Base-by-base conservation (phyloP, 1,140 invertebrate genomes). In the Nebria ingens region DNA sequence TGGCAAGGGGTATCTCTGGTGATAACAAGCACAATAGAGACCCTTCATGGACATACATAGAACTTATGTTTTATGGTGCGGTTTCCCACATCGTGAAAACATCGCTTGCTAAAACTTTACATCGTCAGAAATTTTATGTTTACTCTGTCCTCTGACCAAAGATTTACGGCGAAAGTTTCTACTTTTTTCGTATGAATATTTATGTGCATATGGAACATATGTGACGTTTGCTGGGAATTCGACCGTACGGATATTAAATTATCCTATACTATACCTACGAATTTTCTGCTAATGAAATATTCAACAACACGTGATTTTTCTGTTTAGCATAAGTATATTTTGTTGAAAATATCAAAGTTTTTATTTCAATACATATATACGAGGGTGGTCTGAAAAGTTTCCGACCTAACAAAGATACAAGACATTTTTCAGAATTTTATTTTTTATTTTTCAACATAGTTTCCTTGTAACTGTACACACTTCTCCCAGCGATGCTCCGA, bases 51-150 rank as follows among this genome's bases (percentile, higher is more conserved):
- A 45, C 40, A 45, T 45, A 9, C 40, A 17, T 17, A 12, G 17
- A 45, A 45, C 40, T 45, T 45, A 45, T 45, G 40, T 45, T 45
- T 45, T 45, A 45, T 45, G 9, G 15, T 45, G 6, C 17, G 40
- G 9, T 12, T 45, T 9, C 17, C 17, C 3, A 45, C 9, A 45
- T 45, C 40, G 9, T 4, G 40, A 45, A 45, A 45, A 45, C 40
- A 45, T 45, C 15, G 9, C 40, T 9, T 17, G 9, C 40, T 17
- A 17, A 17, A 45, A 45, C 40, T 45, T 45, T 45, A 17, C 40
- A 29, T 29, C 25, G n/a, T n/a, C n/a, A 45, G 6, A 17, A 11
- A 45, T 45, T 45, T 45, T 17, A 45, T 45, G 17, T 11, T 11
- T n/a, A n/a, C n/a, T n/a, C n/a, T n/a, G n/a, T n/a, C n/a, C n/a